Conservation (phyloP, 2,113 vertebrate genomes). For the Paramormyrops kingsleyae region DNA sequence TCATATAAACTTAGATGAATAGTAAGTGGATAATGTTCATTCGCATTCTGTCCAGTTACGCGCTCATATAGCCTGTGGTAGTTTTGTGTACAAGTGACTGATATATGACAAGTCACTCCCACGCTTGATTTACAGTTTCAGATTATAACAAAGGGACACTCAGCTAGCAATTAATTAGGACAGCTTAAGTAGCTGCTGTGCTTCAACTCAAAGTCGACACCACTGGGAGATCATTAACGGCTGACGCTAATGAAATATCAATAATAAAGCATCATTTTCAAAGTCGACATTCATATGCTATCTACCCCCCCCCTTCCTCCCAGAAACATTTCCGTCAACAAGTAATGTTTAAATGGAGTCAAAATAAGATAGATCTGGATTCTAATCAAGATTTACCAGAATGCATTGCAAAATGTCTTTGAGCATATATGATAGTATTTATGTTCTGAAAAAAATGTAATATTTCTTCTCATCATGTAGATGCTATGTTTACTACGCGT, state of each 20-base stretch:
- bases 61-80: background rate
- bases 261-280: background rate
- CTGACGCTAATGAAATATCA: background rate
- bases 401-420: background rate
- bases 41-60: background rate
- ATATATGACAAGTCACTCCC: background rate
- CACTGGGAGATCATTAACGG: background rate
- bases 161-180: background rate
- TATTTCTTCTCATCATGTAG: background rate
- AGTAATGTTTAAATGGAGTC: background rate
- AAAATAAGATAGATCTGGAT: background rate
- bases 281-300: background rate
- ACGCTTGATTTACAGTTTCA: slow-evolving; percentile 1
- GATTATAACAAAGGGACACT: slow-evolving; percentile 2
- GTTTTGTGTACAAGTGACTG: background rate
- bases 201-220: background rate
- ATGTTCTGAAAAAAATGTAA: background rate
- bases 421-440: background rate
- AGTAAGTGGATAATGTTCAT: background rate
- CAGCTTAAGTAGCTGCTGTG: background rate
- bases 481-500: background rate
- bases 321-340: background rate
- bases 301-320: background rate
- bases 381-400: background rate
- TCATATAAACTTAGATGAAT: background rate